phyloP scores from a whole-genome alignment of 2,113 vertebrate genomes.

The Rostratula benghalensis region DNA sequence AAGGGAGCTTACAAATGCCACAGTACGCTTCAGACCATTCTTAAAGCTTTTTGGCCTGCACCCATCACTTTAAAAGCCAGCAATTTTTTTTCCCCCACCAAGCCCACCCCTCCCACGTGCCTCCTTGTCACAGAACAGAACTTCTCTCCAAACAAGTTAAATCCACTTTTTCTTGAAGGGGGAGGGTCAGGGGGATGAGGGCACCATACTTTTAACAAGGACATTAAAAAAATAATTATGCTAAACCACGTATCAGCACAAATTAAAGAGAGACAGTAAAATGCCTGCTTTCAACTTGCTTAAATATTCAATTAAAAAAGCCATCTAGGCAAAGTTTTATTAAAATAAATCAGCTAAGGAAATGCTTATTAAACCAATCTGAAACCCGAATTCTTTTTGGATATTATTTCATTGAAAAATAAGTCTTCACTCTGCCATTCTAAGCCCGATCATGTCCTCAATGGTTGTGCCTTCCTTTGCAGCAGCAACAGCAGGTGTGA shows the following conservation, averaged over 20 bases:
- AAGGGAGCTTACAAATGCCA: background rate
- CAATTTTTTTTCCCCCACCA: background rate
- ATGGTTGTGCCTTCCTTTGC: background rate
- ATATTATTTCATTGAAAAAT: background rate
- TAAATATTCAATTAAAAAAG: conserved; percentile 39
- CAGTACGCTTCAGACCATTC: background rate
- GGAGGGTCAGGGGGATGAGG: conserved; percentile 3
- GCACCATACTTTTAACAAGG: background rate
- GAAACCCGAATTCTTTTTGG: background rate
- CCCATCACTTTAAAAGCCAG: background rate
- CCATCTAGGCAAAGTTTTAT: background rate
- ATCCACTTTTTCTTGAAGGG: background rate
- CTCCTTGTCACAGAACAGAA: background rate
- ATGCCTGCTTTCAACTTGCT: background rate
- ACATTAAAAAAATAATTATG: conserved; percentile 50
- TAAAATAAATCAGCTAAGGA: conserved; percentile 4
- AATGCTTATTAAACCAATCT: background rate
- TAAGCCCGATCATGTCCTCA: background rate
- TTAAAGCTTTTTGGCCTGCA: background rate
- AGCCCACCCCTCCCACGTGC: background rate
- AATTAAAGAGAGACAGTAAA: conserved; percentile 33
- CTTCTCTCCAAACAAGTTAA: conserved; percentile 2
- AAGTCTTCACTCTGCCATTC: background rate
- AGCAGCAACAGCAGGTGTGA: background rate
- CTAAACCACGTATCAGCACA: background rate